Percentiles rank a stretch among this genome's conserved stretches.
Evolutionary conservation across 2,888 invertebrate species (phyloP).

Genomic region (Sarcophaga caerulescens): DNA sequence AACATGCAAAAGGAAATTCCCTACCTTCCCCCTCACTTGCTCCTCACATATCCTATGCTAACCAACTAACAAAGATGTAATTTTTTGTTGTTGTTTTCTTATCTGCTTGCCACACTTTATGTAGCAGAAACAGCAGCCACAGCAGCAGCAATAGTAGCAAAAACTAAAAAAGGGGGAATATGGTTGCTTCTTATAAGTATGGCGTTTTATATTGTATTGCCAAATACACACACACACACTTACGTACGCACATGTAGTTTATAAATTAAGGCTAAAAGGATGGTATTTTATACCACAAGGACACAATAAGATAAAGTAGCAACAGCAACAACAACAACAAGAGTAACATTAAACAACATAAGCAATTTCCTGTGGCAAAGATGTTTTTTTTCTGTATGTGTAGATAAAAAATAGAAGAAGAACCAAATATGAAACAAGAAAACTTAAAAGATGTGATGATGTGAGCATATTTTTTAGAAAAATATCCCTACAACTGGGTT

Average conservation of each 20-base stretch:
- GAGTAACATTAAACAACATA: slow-evolving; percentile 29
- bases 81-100: slow-evolving; percentile 13
- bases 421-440: slow-evolving; percentile 31
- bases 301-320: slow-evolving; percentile 49
- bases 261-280: background rate
- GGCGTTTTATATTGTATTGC: slow-evolving; percentile 11
- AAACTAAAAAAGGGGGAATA: background rate
- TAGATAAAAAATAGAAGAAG: background rate
- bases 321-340: slow-evolving; percentile 32
- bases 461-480: slow-evolving; percentile 9
- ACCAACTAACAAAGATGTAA: slow-evolving; percentile 18
- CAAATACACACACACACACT: slow-evolving; percentile 4
- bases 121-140: too few relatives aligned
- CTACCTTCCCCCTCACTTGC: too few relatives aligned
- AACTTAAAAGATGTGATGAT: slow-evolving; percentile 50
- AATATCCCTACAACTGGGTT: background rate
- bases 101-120: slow-evolving; percentile 7
- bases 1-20: background rate
- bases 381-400: background rate
- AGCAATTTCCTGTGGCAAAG: slow-evolving; percentile 63
- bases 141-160: background rate
- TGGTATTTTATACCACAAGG: slow-evolving; percentile 53
- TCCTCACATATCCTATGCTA: too few relatives aligned
- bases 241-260: background rate
- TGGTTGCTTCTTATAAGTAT: background rate